Evolutionary conservation across 2,888 invertebrate species (phyloP).

Genomic region (Hydraecia micacea): DNA sequence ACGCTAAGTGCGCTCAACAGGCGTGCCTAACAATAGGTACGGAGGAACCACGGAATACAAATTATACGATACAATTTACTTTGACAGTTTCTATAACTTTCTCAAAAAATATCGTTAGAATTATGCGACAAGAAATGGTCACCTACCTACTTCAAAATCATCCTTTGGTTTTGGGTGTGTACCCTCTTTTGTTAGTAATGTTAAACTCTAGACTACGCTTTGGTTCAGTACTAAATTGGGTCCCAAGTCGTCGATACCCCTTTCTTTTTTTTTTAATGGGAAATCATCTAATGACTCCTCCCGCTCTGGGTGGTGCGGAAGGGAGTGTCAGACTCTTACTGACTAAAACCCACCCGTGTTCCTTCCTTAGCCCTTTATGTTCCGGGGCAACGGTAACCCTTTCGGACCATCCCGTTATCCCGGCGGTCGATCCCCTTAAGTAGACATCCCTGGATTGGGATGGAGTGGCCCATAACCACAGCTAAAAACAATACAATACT

Average conservation of each 20-base stretch:
- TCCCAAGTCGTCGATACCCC: neutral
- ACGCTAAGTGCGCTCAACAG: conserved; percentile 4
- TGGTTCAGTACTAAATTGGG: neutral
- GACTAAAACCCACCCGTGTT: too few relatives aligned
- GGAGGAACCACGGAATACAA: neutral
- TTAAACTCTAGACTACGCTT: neutral
- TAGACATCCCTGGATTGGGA: neutral
- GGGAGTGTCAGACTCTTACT: too few relatives aligned
- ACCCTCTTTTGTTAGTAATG: neutral
- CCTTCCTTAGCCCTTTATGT: too few relatives aligned
- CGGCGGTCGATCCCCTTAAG: neutral
- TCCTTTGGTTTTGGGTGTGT: neutral
- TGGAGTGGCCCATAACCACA: neutral
- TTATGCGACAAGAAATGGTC: neutral
- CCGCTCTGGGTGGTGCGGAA: too few relatives aligned
- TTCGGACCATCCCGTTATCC: too few relatives aligned
- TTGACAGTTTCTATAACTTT: neutral
- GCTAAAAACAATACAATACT: neutral
- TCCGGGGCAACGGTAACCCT: too few relatives aligned
- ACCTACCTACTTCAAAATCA: neutral
- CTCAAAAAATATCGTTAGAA: neutral
- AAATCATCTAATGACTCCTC: too few relatives aligned
- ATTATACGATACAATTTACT: neutral
- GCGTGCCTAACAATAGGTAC: neutral
- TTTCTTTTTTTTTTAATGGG: too few relatives aligned